Conservation (phyloP, 2,888 invertebrate species). For the Bellardia bayeri region DNA sequence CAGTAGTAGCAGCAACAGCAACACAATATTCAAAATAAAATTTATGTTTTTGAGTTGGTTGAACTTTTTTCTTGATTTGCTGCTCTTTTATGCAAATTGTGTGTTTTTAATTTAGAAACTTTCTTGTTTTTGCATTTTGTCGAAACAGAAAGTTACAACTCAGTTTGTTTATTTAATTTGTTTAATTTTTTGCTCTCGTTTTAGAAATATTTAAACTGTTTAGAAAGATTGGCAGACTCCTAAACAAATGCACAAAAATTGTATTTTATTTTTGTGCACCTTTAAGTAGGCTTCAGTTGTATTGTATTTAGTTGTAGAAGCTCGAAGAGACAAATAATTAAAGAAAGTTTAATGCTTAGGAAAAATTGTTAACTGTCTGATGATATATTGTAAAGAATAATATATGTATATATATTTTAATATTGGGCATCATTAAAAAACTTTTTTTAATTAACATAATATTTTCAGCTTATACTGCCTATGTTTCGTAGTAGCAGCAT, state of each 20-base stretch:
- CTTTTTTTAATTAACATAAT: no score
- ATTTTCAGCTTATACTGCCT: no score
- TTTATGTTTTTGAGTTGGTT: conserved; percentile 23
- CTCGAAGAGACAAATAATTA: not conserved
- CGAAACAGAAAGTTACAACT: conserved; percentile 31
- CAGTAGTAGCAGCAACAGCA: conserved; percentile 10
- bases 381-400: no score
- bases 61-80: conserved; percentile 31
- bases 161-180: conserved; percentile 50
- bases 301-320: conserved; percentile 8
- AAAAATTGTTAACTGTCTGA: no score
- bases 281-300: conserved; percentile 1
- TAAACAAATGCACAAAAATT: conserved; percentile 4
- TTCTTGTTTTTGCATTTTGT: conserved; percentile 1
- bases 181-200: not conserved
- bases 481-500: no score
- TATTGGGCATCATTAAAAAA: no score
- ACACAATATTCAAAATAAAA: conserved; percentile 20
- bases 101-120: conserved; percentile 46
- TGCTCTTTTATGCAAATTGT: conserved; percentile 42
- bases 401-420: no score
- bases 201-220: conserved; percentile 26
- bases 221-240: not conserved
- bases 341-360: conserved; percentile 2
- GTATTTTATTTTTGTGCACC: not conserved